Base-by-base conservation (phyloP, 2,888 invertebrate species). In the Oscheius sp. region DNA sequence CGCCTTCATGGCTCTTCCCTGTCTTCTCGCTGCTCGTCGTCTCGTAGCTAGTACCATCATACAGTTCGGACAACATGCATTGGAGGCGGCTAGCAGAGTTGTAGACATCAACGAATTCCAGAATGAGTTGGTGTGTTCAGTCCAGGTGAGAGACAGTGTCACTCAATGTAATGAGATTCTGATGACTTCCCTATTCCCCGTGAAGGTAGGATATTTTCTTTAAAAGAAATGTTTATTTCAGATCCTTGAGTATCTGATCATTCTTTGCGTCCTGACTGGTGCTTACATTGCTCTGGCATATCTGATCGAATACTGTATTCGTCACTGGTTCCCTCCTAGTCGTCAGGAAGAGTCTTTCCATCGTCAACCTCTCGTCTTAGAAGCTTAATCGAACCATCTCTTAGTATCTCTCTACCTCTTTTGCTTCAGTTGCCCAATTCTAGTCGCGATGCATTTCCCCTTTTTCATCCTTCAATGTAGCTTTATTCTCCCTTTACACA, bases 211-310 rank as follows among this genome's bases (percentile, higher is more conserved):
- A 56, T 9, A 6, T 6, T 8, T 8, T 45, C 17, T 17, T 20
- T 45, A 12, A 12, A 8, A 45, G 6, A 6, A 45, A 9, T 45
- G 9, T 45, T 2, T 41, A 6, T 61, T 62, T 47, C 33, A 62
- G 50, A 24, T 62, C 1, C 26, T 62, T 20, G 50, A 83, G 65
- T 81, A 82, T 45, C 71, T 82, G 41, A 47, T 82, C 33, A 71
- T 83, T 30, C 70, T 82, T 54, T 74, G 73, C 45, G 44, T 85
- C 30, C 70, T 84, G 61, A 85, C 82, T 17, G 74, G 74, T n/a
- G 81, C 81, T 32, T 84, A 84, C 72, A 75, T 84, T 56, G 78
- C 72, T 32, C 72, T 85, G 22, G 84, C 85, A 47, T 85, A 84
- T 59, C 56, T 80, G 41, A 85, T 84, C 68, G 77, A 80, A 49